phyloP scores from a whole-genome alignment of 2,888 invertebrate genomes.

The Xestoiulus laeticollis region DNA sequence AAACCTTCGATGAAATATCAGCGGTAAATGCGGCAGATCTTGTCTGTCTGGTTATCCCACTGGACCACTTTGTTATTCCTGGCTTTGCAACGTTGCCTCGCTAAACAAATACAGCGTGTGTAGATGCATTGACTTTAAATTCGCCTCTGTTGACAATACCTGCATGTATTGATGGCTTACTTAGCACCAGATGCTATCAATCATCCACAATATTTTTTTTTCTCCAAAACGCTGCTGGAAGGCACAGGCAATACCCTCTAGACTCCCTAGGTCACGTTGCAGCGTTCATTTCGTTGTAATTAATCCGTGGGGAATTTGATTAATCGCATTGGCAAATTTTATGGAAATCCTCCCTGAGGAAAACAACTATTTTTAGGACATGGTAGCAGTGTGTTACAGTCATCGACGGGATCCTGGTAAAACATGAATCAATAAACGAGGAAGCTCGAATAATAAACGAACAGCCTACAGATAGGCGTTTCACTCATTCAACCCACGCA shows the following conservation, averaged over 20 bases:
- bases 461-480: neutral
- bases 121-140: neutral
- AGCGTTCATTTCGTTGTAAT: neutral
- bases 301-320: neutral
- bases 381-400: neutral
- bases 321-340: neutral
- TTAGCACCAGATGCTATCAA: neutral
- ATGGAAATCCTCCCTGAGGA: neutral
- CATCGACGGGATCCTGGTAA: neutral
- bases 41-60: neutral
- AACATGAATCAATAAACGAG: conserved; percentile 1
- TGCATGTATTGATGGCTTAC: neutral
- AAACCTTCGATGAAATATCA: neutral
- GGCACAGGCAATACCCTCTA: neutral
- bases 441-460: neutral
- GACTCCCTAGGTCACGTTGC: neutral
- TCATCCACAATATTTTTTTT: neutral
- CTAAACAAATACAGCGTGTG: neutral
- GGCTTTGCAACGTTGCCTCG: neutral
- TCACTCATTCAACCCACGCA: neutral
- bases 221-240: neutral
- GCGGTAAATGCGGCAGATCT: neutral
- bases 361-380: neutral
- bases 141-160: neutral
- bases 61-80: neutral